Conservation (phyloP, 2,113 vertebrate genomes). For the Tragelaphus scriptus region DNA sequence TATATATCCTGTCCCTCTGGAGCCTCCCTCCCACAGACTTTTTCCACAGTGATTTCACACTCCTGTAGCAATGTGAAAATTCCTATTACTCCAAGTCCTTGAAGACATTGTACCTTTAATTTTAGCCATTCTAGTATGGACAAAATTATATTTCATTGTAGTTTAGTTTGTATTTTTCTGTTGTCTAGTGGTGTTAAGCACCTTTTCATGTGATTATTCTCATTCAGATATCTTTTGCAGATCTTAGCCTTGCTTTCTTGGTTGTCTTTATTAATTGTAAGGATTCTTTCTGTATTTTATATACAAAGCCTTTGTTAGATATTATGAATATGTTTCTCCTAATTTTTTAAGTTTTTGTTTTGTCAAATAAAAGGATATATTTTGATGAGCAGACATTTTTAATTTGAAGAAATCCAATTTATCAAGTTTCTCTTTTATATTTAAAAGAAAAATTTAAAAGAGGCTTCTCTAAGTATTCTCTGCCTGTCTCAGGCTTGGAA, state of each 20-base stretch:
- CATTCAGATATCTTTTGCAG: background rate
- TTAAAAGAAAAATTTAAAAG: background rate
- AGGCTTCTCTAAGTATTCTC: background rate
- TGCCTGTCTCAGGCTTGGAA: background rate
- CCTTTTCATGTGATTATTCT: background rate
- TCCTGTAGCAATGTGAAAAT: background rate
- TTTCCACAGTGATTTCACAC: background rate
- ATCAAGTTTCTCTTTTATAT: constrained; percentile 1
- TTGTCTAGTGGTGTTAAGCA: background rate
- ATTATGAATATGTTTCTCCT: background rate
- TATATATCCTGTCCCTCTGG: background rate
- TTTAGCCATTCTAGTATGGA: background rate
- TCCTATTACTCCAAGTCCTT: background rate
- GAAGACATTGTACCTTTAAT: background rate
- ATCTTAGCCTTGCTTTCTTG: background rate
- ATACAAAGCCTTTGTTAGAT: background rate
- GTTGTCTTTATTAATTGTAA: background rate
- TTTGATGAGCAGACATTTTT: constrained; percentile 3
- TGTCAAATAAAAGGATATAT: background rate
- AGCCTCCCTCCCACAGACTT: background rate
- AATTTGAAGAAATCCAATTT: background rate
- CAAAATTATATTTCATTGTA: background rate
- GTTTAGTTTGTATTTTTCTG: background rate
- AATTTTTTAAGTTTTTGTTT: background rate
- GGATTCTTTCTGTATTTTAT: background rate